Evolutionary conservation across 2,797 vertebrate genomes (phyloP).

Genomic region (Rhinogobio ventralis): DNA sequence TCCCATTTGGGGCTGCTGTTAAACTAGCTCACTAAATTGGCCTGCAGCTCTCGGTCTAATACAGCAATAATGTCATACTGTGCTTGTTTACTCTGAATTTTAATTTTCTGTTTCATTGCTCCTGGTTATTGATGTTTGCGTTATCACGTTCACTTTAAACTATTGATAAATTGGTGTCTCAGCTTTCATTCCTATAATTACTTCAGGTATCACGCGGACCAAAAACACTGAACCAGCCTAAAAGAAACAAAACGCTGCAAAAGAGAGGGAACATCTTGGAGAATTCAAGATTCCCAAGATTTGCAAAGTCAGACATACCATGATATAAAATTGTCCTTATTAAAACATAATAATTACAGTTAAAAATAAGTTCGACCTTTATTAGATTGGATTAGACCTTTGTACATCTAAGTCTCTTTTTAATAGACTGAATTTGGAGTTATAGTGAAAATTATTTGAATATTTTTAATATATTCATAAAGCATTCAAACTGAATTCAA

Average conservation of each 20-base stretch:
- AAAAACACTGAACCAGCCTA: constrained; percentile 26
- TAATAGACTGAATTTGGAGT: background rate
- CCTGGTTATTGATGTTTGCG: constrained; percentile 54
- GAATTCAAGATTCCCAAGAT: background rate
- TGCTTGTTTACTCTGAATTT: constrained; percentile 58
- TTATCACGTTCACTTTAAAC: constrained; percentile 55
- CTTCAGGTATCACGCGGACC: constrained; percentile 41
- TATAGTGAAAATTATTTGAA: background rate
- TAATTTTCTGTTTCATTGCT: constrained; percentile 58
- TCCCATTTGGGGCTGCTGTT: constrained; percentile 57
- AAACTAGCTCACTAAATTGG: constrained; percentile 56
- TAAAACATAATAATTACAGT: background rate
- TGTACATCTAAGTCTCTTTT: background rate
- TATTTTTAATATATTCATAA: background rate
- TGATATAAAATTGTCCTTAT: background rate
- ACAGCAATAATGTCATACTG: constrained; percentile 54
- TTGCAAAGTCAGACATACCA: background rate
- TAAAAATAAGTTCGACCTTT: too few relatives aligned
- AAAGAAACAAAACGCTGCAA: background rate
- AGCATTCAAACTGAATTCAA: too few relatives aligned
- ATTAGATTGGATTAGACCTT: background rate
- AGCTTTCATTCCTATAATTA: constrained; percentile 55
- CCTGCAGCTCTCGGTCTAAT: constrained; percentile 51
- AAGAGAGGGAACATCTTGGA: background rate
- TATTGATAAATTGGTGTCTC: constrained; percentile 53